Percentiles rank a stretch among this genome's conserved stretches.
Conservation (phyloP, 2,797 vertebrate genomes). For the Sebastes hubbsi region DNA sequence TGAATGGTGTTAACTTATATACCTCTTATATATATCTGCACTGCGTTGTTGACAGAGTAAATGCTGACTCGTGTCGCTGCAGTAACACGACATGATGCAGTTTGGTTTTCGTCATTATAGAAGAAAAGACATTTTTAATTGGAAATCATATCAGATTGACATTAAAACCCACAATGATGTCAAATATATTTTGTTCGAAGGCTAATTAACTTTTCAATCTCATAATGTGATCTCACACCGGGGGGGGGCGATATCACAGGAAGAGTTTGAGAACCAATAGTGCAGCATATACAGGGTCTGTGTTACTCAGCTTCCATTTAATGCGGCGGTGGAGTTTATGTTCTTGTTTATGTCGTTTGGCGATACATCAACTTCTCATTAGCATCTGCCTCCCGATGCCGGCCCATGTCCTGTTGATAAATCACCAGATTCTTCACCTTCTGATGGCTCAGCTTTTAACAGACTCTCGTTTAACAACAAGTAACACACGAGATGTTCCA, state of each 20-base stretch:
- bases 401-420: neutral
- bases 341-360: conserved; percentile 14
- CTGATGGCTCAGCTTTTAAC: neutral
- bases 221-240: conserved; percentile 13
- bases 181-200: neutral
- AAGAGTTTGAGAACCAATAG: neutral
- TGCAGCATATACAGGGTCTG: neutral
- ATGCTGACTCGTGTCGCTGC: neutral
- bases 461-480: neutral
- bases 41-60: neutral
- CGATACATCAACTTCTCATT: conserved; percentile 13
- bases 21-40: neutral
- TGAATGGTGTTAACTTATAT: neutral
- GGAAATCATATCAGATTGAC: conserved; percentile 35
- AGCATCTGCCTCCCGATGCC: neutral
- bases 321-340: neutral
- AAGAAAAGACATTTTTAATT: conserved; percentile 31
- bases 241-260: neutral
- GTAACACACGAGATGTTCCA: neutral
- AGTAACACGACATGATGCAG: neutral
- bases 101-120: neutral
- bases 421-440: neutral
- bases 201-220: conserved; percentile 51
- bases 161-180: neutral
- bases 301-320: neutral